Evolutionary conservation across 2,888 invertebrate genomes (phyloP).

Genomic region (Amblyjoppa proteus): DNA sequence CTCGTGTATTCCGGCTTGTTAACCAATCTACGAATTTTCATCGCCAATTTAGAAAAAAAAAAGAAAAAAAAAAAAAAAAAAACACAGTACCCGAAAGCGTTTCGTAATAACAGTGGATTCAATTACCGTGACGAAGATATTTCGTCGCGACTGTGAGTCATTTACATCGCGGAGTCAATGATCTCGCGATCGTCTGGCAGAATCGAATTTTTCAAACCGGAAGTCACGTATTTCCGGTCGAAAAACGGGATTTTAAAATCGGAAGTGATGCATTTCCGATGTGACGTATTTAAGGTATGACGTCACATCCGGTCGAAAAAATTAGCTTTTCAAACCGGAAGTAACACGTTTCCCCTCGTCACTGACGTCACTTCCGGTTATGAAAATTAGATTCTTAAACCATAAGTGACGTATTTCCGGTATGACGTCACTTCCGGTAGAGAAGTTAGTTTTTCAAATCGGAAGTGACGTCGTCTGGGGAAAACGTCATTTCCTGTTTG

Average conservation of each 20-base stretch:
- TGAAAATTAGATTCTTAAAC: no score
- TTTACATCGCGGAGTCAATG: slow-evolving; percentile 19
- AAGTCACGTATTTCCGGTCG: neutral
- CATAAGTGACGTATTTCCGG: neutral
- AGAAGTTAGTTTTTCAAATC: no score
- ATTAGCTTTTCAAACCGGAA: no score
- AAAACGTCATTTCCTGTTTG: no score
- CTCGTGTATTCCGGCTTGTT: slow-evolving; percentile 74
- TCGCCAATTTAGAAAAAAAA: slow-evolving; percentile 75
- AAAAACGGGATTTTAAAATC: neutral
- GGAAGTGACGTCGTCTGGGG: neutral
- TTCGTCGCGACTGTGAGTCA: slow-evolving; percentile 3
- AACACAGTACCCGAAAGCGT: slow-evolving; percentile 41
- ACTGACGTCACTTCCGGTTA: no score
- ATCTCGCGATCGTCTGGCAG: slow-evolving; percentile 16
- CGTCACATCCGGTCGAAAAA: no score
- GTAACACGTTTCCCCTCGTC: no score
- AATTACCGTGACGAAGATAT: slow-evolving; percentile 53
- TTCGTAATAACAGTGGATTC: slow-evolving; percentile 41
- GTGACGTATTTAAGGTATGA: no score
- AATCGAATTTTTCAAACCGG: neutral
- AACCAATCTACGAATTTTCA: slow-evolving; percentile 81
- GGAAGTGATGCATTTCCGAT: no score
- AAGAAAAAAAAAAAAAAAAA: neutral
- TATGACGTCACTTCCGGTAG: no score